Conservation (phyloP, 2,888 invertebrate genomes). For the Nesidiocoris tenuis region DNA sequence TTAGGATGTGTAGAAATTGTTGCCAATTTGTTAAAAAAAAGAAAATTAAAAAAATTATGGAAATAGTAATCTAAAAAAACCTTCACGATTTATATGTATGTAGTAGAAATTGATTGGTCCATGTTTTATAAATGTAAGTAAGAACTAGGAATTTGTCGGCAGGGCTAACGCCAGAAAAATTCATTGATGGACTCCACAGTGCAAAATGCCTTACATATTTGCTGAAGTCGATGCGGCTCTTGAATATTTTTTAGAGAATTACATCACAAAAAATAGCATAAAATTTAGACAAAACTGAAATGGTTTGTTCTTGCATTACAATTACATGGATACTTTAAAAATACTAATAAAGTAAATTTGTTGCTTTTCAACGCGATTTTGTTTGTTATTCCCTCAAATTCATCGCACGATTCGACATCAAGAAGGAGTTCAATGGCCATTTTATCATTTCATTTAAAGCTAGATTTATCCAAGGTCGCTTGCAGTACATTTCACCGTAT, state of each 20-base stretch:
- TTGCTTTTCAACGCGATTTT: constrained; percentile 48
- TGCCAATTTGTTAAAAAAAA: constrained; percentile 50
- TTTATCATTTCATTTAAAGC: too few species aligned
- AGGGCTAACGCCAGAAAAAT: constrained; percentile 45
- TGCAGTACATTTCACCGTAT: too few species aligned
- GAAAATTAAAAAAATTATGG: constrained; percentile 45
- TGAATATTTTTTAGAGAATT: constrained; percentile 47
- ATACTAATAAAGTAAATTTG: constrained; percentile 51
- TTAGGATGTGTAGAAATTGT: constrained; percentile 51
- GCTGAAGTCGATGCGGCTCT: constrained; percentile 42
- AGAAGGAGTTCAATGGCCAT: too few species aligned
- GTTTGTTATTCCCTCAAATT: too few species aligned
- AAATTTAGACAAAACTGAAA: constrained; percentile 42
- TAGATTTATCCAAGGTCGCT: too few species aligned
- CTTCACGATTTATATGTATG: constrained; percentile 49
- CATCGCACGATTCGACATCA: too few species aligned
- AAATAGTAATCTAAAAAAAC: constrained; percentile 50
- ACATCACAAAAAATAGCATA: constrained; percentile 47
- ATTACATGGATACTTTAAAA: constrained; percentile 50
- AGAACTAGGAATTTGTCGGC: constrained; percentile 46
- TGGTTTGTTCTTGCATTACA: constrained; percentile 49
- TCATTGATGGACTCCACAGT: constrained; percentile 46
- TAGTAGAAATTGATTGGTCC: constrained; percentile 50
- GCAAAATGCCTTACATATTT: constrained; percentile 45
- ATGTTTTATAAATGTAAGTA: constrained; percentile 50